Evolutionary conservation across 2,113 vertebrate species (phyloP), one percentile per base, ranked within the genome.

Genomic region (Pygoscelis antarcticus): DNA sequence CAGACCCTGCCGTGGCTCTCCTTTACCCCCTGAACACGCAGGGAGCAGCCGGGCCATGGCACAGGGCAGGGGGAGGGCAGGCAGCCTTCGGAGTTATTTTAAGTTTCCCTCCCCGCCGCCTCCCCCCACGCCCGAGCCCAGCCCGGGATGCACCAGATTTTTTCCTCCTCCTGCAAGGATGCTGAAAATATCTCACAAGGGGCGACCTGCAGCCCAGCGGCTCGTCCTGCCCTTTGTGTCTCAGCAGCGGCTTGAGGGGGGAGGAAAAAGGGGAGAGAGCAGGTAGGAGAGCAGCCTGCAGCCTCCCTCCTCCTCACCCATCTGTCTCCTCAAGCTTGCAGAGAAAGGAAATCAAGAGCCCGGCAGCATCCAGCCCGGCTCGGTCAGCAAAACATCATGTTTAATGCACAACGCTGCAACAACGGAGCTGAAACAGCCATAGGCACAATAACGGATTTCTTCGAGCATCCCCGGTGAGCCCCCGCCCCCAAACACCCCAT

Each of bases 51-150:
- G 15, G 54, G 54, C 36, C 44, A 22, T 4, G 44, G 68, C 20
- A 1, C 34, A 10, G 58, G 38, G 30, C 55, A 36, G 32, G 57
- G 42, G 70, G 52, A 15, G 44, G 38, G n/a, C 77, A 27, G 32
- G 76, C 58, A 51, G 40, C 38, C 65, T 79, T 52, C 13, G 49
- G 75, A 93, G 90, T 84, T 93, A 87, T 94, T 92, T 93, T 96
- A 72, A 81, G 84, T 93, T 90, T 88, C 47, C 62, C 57, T 79
- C 46, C 46, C 49, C 32, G 4, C 10, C 26, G 1, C 89, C 76
- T 60, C 46, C 51, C 72, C 58, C 58, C 83, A 66, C 60, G 38
- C 79, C 87, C 44, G 5, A 81, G 23, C 64, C 51, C 91, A 77
- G 58, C 66, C 57, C 9, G 34, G 57, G 87, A 79, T 94, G 85